Base-by-base conservation (phyloP, 1,140 invertebrate genomes). In the Anadara kagoshimensis region DNA sequence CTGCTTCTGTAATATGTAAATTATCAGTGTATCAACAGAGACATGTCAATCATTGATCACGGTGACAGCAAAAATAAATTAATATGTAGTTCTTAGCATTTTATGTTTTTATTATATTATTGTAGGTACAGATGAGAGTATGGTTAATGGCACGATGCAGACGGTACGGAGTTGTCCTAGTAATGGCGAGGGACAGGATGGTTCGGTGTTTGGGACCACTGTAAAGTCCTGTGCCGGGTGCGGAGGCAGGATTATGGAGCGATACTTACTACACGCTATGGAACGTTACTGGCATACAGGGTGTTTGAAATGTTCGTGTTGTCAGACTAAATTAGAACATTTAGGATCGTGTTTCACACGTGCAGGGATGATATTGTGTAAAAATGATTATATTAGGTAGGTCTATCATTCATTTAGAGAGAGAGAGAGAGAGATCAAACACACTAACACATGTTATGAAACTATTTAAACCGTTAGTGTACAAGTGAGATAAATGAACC, bases 321-420 rank as follows among this genome's bases (percentile, higher is more conserved):
- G 96, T 89, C 93, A 93, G 65, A 93, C 93, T 68, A 93, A 93
- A 84, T 91, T 98, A 71, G 95, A 95, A 70, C 96, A 97, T 83
- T 93, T 97, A 84, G 95, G 95, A 53, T 95, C 95, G 76, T 98
- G 96, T 91, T 98, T 95, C 90, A 95, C 94, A 83, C 95, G 94
- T 90, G 93, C 93, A 64, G 95, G 94, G 80, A 96, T 97, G 94
- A 96, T 97, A 86, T 92, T 98, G 79, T 98, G 96, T 92, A 95
- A 95, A 92, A 93, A 92, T 88, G 96, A 98, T 90, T 98, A 98
- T 90, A 93, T 94, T 87, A 95, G 94, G 96, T 98, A 91, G 93
- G 92, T 75, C 59, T 11, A 36, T 36, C 29, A 36, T 36, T 36
- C 29, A 36, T 36, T 36, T 36, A 7, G 29, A 36, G 29, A 36